Conservation (phyloP, 2,113 vertebrate species). For the Solenodon paradoxus region DNA sequence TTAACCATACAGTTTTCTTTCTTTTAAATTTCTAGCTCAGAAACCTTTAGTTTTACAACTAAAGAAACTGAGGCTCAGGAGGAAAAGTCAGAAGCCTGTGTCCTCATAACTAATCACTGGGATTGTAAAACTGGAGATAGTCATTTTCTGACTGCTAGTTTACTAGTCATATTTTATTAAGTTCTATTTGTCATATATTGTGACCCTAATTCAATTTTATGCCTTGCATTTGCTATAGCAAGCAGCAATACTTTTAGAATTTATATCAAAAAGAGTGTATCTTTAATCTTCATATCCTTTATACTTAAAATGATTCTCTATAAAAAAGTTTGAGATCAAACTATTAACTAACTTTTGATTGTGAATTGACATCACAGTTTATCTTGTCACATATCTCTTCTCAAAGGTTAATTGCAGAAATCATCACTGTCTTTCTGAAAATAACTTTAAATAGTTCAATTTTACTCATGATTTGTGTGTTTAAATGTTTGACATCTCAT, state of each 20-base stretch:
- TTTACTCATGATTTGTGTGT: background rate
- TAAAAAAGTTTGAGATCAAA: background rate
- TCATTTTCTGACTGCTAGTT: background rate
- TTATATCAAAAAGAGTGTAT: background rate
- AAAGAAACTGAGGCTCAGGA: background rate
- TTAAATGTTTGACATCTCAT: background rate
- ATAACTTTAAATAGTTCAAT: background rate
- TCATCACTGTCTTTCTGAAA: conserved; percentile 47
- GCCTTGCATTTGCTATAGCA: background rate
- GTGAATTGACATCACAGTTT: background rate
- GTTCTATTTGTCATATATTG: background rate
- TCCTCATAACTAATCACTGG: background rate
- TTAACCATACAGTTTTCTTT: background rate
- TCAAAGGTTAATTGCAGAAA: background rate
- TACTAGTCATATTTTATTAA: background rate
- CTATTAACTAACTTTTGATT: background rate
- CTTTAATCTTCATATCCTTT: background rate
- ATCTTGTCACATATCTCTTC: background rate
- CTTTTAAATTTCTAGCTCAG: background rate
- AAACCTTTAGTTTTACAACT: background rate
- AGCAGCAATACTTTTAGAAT: background rate
- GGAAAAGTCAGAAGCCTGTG: background rate
- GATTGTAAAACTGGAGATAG: background rate
- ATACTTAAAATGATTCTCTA: background rate
- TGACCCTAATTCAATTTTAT: background rate